A percentile compares a stretch with the other conserved stretches of the same genome.
Evolutionary conservation across 2,113 vertebrate genomes (phyloP).

Genomic region (Tragelaphus strepsiceros): DNA sequence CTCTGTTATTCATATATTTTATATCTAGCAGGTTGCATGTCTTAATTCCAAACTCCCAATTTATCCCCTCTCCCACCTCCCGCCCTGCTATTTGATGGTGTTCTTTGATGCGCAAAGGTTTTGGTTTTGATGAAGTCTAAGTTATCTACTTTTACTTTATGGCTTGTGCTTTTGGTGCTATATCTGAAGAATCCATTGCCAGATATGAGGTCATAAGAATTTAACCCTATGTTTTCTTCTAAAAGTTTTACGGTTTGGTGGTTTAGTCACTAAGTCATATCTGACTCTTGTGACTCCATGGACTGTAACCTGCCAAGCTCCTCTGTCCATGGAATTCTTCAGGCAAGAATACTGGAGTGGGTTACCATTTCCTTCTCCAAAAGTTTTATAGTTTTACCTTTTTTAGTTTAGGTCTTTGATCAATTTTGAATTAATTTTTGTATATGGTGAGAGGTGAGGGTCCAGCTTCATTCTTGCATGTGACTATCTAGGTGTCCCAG

Average conservation of each 20-base stretch:
- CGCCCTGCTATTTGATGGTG: neutral
- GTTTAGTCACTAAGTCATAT: neutral
- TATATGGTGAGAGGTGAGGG: neutral
- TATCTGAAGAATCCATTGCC: neutral
- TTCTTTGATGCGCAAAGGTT: neutral
- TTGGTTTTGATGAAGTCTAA: neutral
- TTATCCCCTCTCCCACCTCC: neutral
- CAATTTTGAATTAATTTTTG: neutral
- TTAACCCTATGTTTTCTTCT: neutral
- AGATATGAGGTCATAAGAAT: neutral
- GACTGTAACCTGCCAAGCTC: neutral
- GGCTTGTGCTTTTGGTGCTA: neutral
- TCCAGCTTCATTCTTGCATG: neutral
- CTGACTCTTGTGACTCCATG: neutral
- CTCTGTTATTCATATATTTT: neutral
- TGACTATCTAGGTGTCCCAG: neutral
- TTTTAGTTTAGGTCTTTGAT: neutral
- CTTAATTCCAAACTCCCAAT: neutral
- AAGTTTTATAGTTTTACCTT: neutral
- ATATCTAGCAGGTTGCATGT: neutral
- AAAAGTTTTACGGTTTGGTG: neutral
- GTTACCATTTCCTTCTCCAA: neutral
- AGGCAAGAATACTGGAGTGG: neutral
- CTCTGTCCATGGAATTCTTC: neutral
- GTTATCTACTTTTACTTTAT: neutral